Evolutionary conservation across 1,140 invertebrate species (phyloP).

Genomic region (Bombus confusus): DNA sequence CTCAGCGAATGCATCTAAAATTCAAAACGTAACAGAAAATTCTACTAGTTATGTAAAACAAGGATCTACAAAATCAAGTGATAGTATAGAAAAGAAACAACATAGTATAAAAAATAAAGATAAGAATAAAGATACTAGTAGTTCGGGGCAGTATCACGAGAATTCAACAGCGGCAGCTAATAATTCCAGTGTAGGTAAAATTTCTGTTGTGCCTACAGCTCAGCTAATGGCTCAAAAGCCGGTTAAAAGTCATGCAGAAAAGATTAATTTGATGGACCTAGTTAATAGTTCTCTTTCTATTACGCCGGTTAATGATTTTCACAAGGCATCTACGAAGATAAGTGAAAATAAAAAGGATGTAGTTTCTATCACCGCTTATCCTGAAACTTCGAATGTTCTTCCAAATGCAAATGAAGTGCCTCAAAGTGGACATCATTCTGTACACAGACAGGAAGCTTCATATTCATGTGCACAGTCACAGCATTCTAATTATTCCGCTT

Average conservation of each 20-base stretch:
- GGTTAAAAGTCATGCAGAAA: conserved; percentile 67
- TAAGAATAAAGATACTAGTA: conserved; percentile 57
- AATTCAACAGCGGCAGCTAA: conserved; percentile 24
- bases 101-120: conserved; percentile 69
- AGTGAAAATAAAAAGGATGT: conserved; percentile 76
- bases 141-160: conserved; percentile 55
- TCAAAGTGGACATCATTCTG: conserved; percentile 62
- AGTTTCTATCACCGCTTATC: conserved; percentile 77
- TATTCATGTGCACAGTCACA: conserved; percentile 50
- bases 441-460: conserved; percentile 62
- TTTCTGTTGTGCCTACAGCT: conserved; percentile 73
- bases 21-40: conserved; percentile 56
- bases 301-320: conserved; percentile 78
- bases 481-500: conserved; percentile 40
- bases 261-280: conserved; percentile 75
- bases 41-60: conserved; percentile 54
- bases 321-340: conserved; percentile 66
- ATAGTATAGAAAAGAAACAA: conserved; percentile 69
- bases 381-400: conserved; percentile 59
- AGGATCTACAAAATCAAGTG: conserved; percentile 57
- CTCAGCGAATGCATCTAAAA: conserved; percentile 58
- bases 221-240: conserved; percentile 74
- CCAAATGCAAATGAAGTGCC: conserved; percentile 59
- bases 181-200: conserved; percentile 70
- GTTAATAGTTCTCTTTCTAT: conserved; percentile 77